Base-by-base conservation (phyloP, 2,797 vertebrate genomes). In the Pangasius macronema region DNA sequence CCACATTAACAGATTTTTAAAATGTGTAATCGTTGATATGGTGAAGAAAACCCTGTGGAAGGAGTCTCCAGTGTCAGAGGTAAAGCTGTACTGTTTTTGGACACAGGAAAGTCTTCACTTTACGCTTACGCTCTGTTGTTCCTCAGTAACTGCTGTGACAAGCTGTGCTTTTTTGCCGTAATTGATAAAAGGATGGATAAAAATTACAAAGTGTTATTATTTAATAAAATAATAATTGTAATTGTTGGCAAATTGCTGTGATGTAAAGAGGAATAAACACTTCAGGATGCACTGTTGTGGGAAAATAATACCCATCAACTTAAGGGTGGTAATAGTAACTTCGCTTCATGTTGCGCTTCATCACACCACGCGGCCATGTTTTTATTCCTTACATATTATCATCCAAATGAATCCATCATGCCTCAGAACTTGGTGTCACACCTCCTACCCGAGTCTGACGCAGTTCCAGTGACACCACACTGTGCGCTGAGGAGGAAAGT, bases 381-480 rank as follows among this genome's bases (percentile, higher is more conserved):
- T 73, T 67, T n/a, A 33, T 83, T 83, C n/a, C 63, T 68, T 67
- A 33, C n/a, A 30, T 18, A 49, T 83, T 51, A 53, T 83, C 82
- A 53, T 68, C n/a, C 16, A 36, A 53, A 83, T 36, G 20, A 68
- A 70, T 83, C 53, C 63, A 13, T 68, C 82, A 24, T 36, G 82
- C 42, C 42, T 36, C 42, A 70, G 82, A 83, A 83, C 63, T 82
- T 22, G 82, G 46, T 33, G 82, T 83, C 82, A 68, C 82, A 83
- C 82, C 82, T 83, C 63, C 82, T 83, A 68, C 82, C 36, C 73
- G 85, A 88, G 89, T 92, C 92, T 90, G 90, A 92, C 89, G 57
- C 68, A 18, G 81, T n/a, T 61, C 82, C 63, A 46, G n/a, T 68
- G 82, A 68, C 63, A 83, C 82, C 63, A 83, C 82, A 11, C 82